These are phyloP conservation scores for Seira musarum DNA, from an alignment of 2,888 invertebrate genomes.

Conservation along the genomic window DNA sequence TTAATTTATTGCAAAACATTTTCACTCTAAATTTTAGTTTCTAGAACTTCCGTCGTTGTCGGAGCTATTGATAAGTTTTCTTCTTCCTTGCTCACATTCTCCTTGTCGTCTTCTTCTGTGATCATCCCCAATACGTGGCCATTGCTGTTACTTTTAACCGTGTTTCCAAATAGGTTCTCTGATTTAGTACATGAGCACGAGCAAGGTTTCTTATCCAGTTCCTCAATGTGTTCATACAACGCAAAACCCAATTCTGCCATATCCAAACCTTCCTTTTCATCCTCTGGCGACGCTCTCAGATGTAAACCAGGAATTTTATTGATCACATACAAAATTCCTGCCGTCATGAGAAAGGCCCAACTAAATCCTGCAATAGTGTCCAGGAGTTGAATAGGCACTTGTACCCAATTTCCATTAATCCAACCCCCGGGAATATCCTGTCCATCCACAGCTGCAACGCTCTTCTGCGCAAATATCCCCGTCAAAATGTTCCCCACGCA, in stretches of 20 bases:
- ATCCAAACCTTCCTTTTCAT: slow-evolving; percentile 63
- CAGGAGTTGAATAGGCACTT: slow-evolving; percentile 62
- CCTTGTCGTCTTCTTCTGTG: no score
- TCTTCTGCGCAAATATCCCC: slow-evolving; percentile 66
- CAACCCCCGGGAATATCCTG: slow-evolving; percentile 64
- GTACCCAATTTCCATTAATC: slow-evolving; percentile 67
- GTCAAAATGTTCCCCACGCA: slow-evolving; percentile 67
- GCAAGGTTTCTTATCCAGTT: no score
- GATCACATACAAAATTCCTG: slow-evolving; percentile 58
- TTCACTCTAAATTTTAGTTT: no score
- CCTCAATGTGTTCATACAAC: slow-evolving; percentile 65
- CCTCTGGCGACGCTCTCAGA: slow-evolving; percentile 54
- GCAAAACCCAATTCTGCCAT: slow-evolving; percentile 63
- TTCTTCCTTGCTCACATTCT: no score
- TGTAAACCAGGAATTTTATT: slow-evolving; percentile 66
- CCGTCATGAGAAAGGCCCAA: slow-evolving; percentile 65
- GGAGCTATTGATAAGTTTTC: no score
- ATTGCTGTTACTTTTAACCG: no score
- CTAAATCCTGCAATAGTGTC: slow-evolving; percentile 63
- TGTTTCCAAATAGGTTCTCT: no score
- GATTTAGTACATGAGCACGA: no score
- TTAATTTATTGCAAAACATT: no score
- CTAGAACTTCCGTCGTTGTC: no score
- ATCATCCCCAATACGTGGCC: no score
- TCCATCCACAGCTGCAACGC: slow-evolving; percentile 40